Base-by-base conservation (phyloP, 2,888 invertebrate species). In the Cloeon dipterum region DNA sequence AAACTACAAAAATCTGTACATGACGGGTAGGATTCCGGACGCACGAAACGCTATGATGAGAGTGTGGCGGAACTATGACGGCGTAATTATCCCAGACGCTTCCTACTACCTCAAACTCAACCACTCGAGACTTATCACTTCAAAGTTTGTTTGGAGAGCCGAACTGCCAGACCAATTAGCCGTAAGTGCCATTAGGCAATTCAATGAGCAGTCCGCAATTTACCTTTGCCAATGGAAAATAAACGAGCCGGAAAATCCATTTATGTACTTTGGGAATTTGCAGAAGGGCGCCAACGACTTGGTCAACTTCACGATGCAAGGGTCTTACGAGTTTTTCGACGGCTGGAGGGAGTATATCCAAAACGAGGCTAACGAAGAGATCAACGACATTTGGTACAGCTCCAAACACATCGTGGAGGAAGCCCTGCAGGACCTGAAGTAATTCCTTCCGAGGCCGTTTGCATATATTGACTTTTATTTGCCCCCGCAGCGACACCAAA, bases 61-160 rank as follows among this genome's bases (percentile, higher is more conserved):
- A 52, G 65, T 81, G 10, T 83, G 82, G 79, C 65, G 83, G 26
- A 71, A 79, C 46, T 83, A 75, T 49, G 79, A 82, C 43, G 79
- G 82, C 52, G 70, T 78, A 45, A 65, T 68, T 3, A 68, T 82
- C 29, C 70, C 74, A 3, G 85, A 85, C 54, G 57, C 83, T 17
- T 68, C 74, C 3, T 82, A 79, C 17, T 82, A 76, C 52, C 58
- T 83, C 33, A 68, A 74, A 19, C 65, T 86, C 45, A 86, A 86
- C 57, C 83, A 85, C 51, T 85, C 85, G 0, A 64, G 82, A 25
- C 60, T 85, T 1, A 61, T 86, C 11, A 79, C 79, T 2, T 79
- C 82, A 41, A 70, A 68, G n/a, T 58, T 83, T 17, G 62, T 68
- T 40, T 86, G 85, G 85, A 63, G 82, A 17, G 79, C 82, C 1